These are phyloP conservation scores for Tapera naevia DNA, from an alignment of 2,797 vertebrate species.

Conservation along the genomic window DNA sequence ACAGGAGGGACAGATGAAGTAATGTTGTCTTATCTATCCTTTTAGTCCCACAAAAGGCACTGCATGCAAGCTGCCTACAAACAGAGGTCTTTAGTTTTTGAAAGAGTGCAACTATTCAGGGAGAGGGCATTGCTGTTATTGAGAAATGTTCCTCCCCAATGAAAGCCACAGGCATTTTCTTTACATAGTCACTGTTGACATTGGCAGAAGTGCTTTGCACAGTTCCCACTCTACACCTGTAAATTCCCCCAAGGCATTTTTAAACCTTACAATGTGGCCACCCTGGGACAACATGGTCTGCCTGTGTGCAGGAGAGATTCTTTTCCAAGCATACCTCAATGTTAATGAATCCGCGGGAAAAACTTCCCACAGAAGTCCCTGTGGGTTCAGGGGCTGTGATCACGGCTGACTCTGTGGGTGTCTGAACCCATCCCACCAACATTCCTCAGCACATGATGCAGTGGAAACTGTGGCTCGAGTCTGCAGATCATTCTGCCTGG, in stretches of 20 bases:
- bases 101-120: not conserved
- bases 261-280: not conserved
- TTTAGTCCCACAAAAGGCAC: not conserved
- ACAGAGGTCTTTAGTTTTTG: not conserved
- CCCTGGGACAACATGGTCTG: not conserved
- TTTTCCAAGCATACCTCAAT: conserved; percentile 7
- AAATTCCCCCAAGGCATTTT: not conserved
- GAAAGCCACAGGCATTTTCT: conserved; percentile 55
- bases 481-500: conserved; percentile 51
- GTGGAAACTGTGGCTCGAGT: conserved; percentile 55
- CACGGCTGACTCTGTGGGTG: conserved; percentile 52
- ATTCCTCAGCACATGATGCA: conserved; percentile 62
- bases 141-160: not conserved
- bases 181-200: not conserved
- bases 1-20: not conserved
- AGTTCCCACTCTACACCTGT: conserved; percentile 43
- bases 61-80: not conserved
- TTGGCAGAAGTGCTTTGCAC: not conserved
- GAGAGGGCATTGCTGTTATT: not conserved
- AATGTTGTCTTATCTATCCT: not conserved
- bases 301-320: accelerated
- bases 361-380: conserved; percentile 3
- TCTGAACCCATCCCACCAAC: not conserved
- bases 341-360: not conserved
- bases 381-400: not conserved